Evolutionary conservation across 1,140 invertebrate genomes (phyloP).

Genomic region (Phymastichus coffea): DNA sequence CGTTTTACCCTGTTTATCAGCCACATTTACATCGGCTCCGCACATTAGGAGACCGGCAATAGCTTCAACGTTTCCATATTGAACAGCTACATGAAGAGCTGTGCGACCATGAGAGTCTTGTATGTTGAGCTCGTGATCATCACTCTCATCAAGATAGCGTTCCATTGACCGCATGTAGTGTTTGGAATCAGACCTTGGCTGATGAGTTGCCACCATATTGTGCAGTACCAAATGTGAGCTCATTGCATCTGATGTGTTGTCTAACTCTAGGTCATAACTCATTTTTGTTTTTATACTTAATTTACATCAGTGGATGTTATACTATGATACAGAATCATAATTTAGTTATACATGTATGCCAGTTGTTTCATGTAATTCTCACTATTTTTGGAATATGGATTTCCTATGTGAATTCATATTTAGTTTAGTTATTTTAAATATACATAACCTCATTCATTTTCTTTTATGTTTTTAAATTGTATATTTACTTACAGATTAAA

Average conservation of each 20-base stretch:
- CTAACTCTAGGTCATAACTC: not conserved
- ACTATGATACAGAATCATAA: too few relatives aligned
- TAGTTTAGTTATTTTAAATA: too few relatives aligned
- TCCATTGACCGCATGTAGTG: not conserved
- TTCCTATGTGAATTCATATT: too few relatives aligned
- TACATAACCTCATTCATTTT: too few relatives aligned
- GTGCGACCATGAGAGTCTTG: not conserved
- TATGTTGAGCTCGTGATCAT: constrained; percentile 10
- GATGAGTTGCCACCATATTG: not conserved
- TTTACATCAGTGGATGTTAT: too few relatives aligned
- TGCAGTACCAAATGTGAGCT: not conserved
- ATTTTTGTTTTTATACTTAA: too few relatives aligned
- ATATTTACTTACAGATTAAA: too few relatives aligned
- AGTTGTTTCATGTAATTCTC: too few relatives aligned
- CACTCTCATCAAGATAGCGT: constrained; percentile 9
- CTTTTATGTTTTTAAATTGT: too few relatives aligned
- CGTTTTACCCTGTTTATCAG: not conserved
- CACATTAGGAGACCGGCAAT: constrained; percentile 12
- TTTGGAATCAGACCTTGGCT: not conserved
- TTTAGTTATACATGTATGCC: too few relatives aligned
- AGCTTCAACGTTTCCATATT: constrained; percentile 8
- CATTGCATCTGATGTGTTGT: too few relatives aligned
- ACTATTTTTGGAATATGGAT: too few relatives aligned
- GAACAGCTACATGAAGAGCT: constrained; percentile 12
- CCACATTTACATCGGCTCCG: constrained; percentile 7